These are phyloP conservation scores for Heterotis niloticus DNA, from an alignment of 2,113 vertebrate genomes.

Conservation along the genomic window DNA sequence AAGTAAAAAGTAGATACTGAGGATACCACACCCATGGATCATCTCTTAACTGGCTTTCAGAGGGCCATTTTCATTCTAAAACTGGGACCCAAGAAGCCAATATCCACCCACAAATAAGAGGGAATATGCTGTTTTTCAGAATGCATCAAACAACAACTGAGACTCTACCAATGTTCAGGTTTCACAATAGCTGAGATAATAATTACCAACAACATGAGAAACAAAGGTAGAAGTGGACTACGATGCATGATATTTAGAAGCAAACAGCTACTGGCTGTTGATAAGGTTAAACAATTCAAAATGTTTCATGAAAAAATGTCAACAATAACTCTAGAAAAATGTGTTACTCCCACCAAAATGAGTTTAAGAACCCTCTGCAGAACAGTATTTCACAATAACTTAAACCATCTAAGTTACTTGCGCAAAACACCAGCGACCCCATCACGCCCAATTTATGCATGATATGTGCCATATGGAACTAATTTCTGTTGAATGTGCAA, in stretches of 20 bases:
- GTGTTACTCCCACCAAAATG: no score
- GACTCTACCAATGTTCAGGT: slow-evolving; percentile 13
- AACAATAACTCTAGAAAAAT: no score
- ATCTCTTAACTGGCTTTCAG: neutral
- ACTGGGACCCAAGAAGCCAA: neutral
- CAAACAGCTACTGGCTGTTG: neutral
- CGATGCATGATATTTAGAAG: neutral
- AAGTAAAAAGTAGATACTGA: neutral
- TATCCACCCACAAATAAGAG: neutral
- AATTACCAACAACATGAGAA: slow-evolving; percentile 1
- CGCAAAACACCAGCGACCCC: neutral
- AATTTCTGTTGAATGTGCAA: slow-evolving; percentile 26
- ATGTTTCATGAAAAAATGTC: no score
- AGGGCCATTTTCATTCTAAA: neutral
- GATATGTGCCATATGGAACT: slow-evolving; percentile 40
- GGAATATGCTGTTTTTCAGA: neutral
- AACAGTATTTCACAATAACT: neutral
- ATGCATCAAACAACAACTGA: neutral
- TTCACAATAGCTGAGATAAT: neutral
- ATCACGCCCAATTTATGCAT: neutral
- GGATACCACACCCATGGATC: neutral
- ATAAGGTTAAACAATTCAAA: no score
- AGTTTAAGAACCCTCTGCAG: neutral
- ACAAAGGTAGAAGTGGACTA: neutral
- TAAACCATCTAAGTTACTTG: neutral